Conservation (phyloP, 2,113 vertebrate species). For the Maccullochella peelii region DNA sequence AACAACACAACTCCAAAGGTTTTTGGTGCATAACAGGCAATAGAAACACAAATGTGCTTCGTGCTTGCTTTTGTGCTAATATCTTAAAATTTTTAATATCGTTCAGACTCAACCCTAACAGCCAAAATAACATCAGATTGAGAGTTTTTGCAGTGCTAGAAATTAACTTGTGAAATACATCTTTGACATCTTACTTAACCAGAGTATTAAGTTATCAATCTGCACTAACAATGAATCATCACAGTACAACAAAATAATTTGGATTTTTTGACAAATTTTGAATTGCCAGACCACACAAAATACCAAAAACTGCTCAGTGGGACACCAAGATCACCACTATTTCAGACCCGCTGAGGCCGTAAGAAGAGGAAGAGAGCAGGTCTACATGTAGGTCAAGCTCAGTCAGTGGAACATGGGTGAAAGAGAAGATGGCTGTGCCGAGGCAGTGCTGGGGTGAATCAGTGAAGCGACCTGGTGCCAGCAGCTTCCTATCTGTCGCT, state of each 20-base stretch:
- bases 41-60: neutral
- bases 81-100: too few relatives aligned
- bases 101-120: too few relatives aligned
- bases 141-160: neutral
- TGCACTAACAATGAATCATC: neutral
- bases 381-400: slow-evolving; percentile 58
- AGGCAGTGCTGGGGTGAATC: slow-evolving; percentile 76
- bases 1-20: neutral
- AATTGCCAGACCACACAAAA: neutral
- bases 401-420: slow-evolving; percentile 33
- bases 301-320: neutral
- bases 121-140: neutral
- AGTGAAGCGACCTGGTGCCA: slow-evolving; percentile 78
- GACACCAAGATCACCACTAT: neutral
- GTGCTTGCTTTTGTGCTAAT: too few relatives aligned
- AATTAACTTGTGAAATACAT: neutral
- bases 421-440: slow-evolving; percentile 51
- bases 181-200: neutral
- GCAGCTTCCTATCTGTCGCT: slow-evolving; percentile 82
- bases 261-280: neutral
- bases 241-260: neutral
- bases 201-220: neutral
- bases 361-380: neutral
- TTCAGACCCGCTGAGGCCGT: neutral
- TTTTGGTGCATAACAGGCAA: neutral